Conservation (phyloP, 2,888 invertebrate genomes). For the Archaeoteleia sp. region DNA sequence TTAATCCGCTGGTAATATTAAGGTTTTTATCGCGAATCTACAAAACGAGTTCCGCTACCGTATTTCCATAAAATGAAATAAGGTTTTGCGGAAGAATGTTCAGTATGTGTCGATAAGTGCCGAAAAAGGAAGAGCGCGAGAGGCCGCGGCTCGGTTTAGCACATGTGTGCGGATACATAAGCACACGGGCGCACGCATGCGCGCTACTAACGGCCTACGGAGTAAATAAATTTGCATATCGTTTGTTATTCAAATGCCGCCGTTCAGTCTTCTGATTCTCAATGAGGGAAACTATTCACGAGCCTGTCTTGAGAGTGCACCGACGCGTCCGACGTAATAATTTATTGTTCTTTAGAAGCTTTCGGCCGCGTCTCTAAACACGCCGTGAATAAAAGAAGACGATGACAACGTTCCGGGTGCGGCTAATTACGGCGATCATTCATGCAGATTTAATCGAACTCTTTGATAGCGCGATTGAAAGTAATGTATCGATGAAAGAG, state of each 20-base stretch:
- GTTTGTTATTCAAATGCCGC: constrained; percentile 73
- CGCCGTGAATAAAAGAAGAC: constrained; percentile 62
- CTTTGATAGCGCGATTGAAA: constrained; percentile 40
- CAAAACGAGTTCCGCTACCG: constrained; percentile 38
- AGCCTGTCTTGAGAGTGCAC: constrained; percentile 59
- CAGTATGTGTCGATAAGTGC: constrained; percentile 42
- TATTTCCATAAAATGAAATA: constrained; percentile 41
- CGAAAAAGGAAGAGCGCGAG: constrained; percentile 44
- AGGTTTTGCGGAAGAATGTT: constrained; percentile 40
- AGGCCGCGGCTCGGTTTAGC: constrained; percentile 11
- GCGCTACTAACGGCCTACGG: constrained; percentile 50
- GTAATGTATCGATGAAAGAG: constrained; percentile 31
- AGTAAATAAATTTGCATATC: constrained; percentile 68
- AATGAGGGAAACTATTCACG: constrained; percentile 64
- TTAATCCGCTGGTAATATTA: constrained; percentile 22
- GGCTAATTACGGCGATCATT: constrained; percentile 63
- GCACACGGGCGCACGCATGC: constrained; percentile 36
- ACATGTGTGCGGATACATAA: constrained; percentile 31
- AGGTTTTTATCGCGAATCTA: constrained; percentile 23
- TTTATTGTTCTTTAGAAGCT: constrained; percentile 61
- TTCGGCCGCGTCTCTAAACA: constrained; percentile 57
- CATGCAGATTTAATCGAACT: constrained; percentile 57
- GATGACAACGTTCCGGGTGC: constrained; percentile 64
- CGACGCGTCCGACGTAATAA: constrained; percentile 63
- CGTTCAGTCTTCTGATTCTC: constrained; percentile 67